Conservation (phyloP, 2,113 vertebrate species). For the Tamias sibiricus region DNA sequence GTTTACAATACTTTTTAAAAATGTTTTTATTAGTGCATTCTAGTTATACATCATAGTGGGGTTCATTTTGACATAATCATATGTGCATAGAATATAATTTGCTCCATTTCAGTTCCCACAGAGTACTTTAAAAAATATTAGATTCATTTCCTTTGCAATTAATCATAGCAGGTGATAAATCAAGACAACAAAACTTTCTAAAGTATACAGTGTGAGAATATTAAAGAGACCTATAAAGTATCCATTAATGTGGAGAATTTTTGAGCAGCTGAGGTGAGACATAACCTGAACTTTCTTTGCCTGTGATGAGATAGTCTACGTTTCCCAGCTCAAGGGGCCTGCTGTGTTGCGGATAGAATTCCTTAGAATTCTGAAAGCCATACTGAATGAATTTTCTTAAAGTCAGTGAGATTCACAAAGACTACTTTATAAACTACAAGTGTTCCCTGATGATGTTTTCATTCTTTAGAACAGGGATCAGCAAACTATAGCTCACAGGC, state of each 20-base stretch:
- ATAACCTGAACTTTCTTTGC: not conserved
- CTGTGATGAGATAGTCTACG: not conserved
- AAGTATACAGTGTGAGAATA: not conserved
- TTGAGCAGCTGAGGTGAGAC: not conserved
- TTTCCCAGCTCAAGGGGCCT: not conserved
- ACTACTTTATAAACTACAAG: not conserved
- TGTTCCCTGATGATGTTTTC: not conserved
- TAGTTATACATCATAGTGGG: no score
- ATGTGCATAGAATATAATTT: no score
- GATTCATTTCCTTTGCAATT: not conserved
- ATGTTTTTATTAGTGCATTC: no score
- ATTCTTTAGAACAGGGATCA: not conserved
- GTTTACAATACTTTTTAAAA: not conserved
- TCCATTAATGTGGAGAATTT: not conserved
- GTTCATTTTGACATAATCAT: no score
- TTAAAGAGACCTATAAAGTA: not conserved
- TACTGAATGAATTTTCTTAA: not conserved
- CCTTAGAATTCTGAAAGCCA: not conserved
- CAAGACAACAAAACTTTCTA: not conserved
- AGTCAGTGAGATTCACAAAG: not conserved
- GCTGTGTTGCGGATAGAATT: not conserved
- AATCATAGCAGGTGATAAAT: not conserved
- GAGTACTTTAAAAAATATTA: not conserved
- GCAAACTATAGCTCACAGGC: not conserved
- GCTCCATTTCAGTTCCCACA: no score